Conservation (phyloP, 2,797 vertebrate genomes). For the Lepilemur ruficaudatus region DNA sequence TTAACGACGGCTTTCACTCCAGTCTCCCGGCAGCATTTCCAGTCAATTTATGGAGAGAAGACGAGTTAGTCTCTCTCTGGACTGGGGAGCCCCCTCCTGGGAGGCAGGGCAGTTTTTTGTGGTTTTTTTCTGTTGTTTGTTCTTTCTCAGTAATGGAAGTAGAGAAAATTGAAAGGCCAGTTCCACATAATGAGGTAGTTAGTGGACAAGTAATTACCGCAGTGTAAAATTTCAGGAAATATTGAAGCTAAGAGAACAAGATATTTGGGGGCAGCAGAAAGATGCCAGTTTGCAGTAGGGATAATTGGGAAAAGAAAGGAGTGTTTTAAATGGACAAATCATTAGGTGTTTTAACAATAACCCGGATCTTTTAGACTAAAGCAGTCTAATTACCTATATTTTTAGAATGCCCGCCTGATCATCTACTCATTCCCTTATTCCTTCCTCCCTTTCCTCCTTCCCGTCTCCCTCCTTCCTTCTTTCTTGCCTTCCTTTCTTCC, state of each 20-base stretch:
- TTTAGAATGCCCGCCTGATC: background rate
- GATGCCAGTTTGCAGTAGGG: background rate
- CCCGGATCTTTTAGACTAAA: background rate
- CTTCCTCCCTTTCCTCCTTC: background rate
- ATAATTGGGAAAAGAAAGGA: background rate
- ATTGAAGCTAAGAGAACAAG: background rate
- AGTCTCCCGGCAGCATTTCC: background rate
- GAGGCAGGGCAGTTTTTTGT: background rate
- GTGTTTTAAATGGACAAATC: background rate
- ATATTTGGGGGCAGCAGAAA: background rate
- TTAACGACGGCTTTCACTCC: background rate
- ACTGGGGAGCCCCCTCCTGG: constrained; percentile 48
- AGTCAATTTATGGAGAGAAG: background rate
- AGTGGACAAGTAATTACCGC: background rate
- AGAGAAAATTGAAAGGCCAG: background rate
- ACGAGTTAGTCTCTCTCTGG: constrained; percentile 32
- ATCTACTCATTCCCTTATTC: background rate
- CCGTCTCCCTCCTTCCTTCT: background rate
- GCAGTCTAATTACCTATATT: background rate
- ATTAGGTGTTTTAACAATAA: background rate
- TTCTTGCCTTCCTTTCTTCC: background rate
- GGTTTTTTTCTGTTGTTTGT: background rate
- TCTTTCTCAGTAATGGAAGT: background rate
- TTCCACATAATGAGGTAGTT: background rate
- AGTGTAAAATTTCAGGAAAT: background rate